Base-by-base conservation (phyloP, 2,888 invertebrate species). In the Brachynemurus nebulosus region DNA sequence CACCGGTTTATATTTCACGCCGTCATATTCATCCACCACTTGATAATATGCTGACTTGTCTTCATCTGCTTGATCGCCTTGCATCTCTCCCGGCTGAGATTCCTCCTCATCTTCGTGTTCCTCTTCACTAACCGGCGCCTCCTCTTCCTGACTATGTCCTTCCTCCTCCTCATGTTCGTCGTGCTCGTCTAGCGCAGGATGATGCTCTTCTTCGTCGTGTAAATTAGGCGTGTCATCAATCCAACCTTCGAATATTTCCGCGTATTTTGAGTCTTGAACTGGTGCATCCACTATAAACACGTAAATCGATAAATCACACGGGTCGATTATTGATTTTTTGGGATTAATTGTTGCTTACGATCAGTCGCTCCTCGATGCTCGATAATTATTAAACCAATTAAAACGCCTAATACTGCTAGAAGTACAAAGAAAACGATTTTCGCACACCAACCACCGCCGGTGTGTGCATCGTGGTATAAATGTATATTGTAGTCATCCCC, bases 401-500 rank as follows among this genome's bases (percentile, higher is more conserved):
- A 71, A 38, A 80, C 76, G 47, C 80, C 63, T 23, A 89, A 70
- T 44, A 80, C 72, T 40, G 78, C 78, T 52, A 88, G 69, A 19
- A 89, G 65, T 2, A 77, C 66, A 58, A 88, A 86, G 64, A 89
- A 89, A 55, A 88, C 73, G 45, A 88, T 69, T 66, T 86, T 86
- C 25, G 86, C 84, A 63, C 85, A 86, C 72, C 84, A 79, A 58
- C 86, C 84, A 23, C 86, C 88, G 35, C 86, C 86, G 12, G 84
- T 82, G 36, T 76, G 76, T 53, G 73, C 77, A 34, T 86, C 85
- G 53, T 80, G 78, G 40, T 83, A 76, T 18, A 86, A 72, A 59
- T 88, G 86, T 57, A 88, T 77, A 54, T 79, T 79, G 48, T 80
- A 71, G 63, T 84, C 84, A 42, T 84, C 83, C 43, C 53, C 55